These are phyloP conservation scores for Brachypteracias leptosomus DNA, from an alignment of 2,113 vertebrate species.

Conservation along the genomic window DNA sequence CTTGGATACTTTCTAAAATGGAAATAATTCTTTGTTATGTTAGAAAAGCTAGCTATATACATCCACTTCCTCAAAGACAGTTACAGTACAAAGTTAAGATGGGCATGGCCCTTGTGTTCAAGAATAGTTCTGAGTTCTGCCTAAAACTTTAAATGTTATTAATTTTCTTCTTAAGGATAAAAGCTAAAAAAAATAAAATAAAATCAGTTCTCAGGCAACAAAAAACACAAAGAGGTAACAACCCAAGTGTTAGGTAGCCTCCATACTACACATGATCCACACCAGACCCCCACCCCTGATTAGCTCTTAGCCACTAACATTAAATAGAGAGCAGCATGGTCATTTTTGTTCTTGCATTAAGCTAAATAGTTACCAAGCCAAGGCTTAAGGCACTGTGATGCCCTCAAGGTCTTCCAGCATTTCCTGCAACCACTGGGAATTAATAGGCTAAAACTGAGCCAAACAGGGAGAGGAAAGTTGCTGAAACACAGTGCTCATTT, in stretches of 20 bases:
- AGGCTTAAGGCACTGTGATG: background rate
- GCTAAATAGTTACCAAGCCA: background rate
- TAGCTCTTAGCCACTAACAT: background rate
- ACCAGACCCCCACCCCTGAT: background rate
- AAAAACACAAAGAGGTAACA: background rate
- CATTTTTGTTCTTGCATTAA: background rate
- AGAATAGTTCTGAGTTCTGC: background rate
- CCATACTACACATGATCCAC: background rate
- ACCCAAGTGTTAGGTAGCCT: background rate
- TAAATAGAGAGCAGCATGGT: background rate
- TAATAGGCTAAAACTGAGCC: background rate
- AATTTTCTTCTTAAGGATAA: background rate
- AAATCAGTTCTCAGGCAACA: background rate
- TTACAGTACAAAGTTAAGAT: background rate
- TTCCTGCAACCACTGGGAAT: background rate
- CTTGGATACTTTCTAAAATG: background rate
- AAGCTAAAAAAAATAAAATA: background rate
- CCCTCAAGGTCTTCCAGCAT: background rate
- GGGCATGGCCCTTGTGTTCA: background rate
- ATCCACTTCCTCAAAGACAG: background rate
- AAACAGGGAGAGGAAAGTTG: background rate
- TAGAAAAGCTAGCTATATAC: background rate
- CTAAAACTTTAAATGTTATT: background rate
- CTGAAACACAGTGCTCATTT: slow-evolving; percentile 4
- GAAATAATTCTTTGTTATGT: background rate